Evolutionary conservation across 2,797 vertebrate genomes (phyloP).

Genomic region (Brachyalestes nurse): DNA sequence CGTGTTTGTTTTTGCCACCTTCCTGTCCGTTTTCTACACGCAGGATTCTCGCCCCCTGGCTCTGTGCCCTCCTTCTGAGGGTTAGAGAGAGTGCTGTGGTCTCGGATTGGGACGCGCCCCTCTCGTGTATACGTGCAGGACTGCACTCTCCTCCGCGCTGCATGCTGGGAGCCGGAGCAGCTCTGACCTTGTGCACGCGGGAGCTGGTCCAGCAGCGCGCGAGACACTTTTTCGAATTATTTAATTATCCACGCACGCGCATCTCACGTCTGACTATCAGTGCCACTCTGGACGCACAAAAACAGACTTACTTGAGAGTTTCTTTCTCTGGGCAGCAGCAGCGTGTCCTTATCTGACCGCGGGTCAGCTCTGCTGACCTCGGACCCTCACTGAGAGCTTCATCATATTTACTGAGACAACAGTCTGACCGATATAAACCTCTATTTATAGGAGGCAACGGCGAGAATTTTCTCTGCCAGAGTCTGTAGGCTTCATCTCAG

Average conservation of each 20-base stretch:
- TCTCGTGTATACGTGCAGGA: conserved; percentile 45
- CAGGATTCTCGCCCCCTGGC: background rate
- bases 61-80: background rate
- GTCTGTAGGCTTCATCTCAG: background rate
- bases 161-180: conserved; percentile 73
- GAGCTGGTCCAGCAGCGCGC: conserved; percentile 55
- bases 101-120: conserved; percentile 5
- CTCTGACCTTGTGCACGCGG: conserved; percentile 77
- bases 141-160: conserved; percentile 68
- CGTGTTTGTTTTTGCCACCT: background rate
- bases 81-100: conserved; percentile 3
- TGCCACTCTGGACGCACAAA: background rate
- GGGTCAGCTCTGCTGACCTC: background rate
- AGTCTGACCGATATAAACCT: background rate
- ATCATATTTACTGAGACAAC: background rate
- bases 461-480: background rate
- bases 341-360: background rate
- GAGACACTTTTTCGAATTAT: conserved; percentile 25
- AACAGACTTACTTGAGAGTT: background rate
- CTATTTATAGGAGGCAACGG: conserved; percentile 3
- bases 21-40: no score
- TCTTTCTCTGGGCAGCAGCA: background rate
- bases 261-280: background rate
- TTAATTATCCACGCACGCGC: background rate
- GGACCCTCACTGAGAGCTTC: background rate